These are phyloP conservation scores for Sesamia inferens DNA, from an alignment of 2,888 invertebrate genomes.

Conservation along the genomic window DNA sequence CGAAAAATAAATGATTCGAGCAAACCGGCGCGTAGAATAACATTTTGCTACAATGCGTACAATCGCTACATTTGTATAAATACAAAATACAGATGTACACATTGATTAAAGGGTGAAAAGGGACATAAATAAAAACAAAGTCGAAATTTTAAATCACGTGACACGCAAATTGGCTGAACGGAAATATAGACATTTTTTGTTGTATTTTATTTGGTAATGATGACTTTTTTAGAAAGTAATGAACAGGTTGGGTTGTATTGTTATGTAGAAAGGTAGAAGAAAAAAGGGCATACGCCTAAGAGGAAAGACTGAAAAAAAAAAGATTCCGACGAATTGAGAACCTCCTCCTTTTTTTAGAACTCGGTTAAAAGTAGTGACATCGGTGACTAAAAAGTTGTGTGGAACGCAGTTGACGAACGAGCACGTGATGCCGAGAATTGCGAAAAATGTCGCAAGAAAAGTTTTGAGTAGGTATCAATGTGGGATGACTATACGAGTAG, in stretches of 20 bases:
- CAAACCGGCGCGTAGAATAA: slow-evolving; percentile 35
- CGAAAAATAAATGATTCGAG: slow-evolving; percentile 30
- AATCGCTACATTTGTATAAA: slow-evolving; percentile 55
- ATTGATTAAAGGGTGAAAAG: slow-evolving; percentile 68
- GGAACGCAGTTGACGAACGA: neutral
- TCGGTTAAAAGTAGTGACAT: neutral
- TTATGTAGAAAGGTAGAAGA: neutral
- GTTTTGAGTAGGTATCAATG: neutral
- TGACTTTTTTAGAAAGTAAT: slow-evolving; percentile 22
- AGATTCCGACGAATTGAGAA: too few relatives aligned
- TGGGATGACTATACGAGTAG: neutral
- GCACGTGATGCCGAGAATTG: neutral
- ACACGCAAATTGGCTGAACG: slow-evolving; percentile 56
- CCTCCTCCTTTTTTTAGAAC: too few relatives aligned
- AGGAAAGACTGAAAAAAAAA: neutral
- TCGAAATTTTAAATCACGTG: slow-evolving; percentile 52
- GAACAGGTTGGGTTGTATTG: slow-evolving; percentile 1
- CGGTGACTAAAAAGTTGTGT: neutral
- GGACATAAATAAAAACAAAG: slow-evolving; percentile 54
- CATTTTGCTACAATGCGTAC: slow-evolving; percentile 33
- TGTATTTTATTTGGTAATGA: slow-evolving; percentile 7
- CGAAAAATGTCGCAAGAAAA: too few relatives aligned
- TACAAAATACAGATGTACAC: slow-evolving; percentile 61
- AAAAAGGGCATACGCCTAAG: neutral
- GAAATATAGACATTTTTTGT: slow-evolving; percentile 20